phyloP scores from a whole-genome alignment of 2,797 vertebrate species.

The Ctenosaura bakeri region DNA sequence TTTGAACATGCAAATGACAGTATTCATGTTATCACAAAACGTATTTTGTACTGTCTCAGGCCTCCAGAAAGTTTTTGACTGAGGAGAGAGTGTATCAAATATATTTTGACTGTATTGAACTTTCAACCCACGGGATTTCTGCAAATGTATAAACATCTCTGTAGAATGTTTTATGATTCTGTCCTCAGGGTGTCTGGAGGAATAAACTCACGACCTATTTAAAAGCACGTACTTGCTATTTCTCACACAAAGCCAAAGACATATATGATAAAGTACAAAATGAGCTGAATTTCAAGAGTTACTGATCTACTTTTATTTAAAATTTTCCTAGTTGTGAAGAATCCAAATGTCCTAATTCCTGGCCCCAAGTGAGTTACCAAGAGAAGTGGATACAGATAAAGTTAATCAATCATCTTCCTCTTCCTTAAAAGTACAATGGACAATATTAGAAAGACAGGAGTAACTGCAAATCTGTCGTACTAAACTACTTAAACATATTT shows the following conservation, averaged over 20 bases:
- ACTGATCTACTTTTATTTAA: neutral
- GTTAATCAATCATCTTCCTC: neutral
- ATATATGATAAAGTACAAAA: neutral
- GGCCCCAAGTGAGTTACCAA: neutral
- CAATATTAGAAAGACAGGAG: neutral
- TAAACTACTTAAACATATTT: neutral
- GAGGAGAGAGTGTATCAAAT: neutral
- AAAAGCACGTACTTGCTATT: constrained; percentile 27
- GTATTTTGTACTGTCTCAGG: constrained; percentile 37
- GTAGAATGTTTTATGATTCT: neutral
- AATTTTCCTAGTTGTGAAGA: constrained; percentile 41
- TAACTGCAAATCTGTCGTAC: neutral
- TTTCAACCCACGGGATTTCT: constrained; percentile 11
- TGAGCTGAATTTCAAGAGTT: too few relatives aligned
- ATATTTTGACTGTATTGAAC: neutral
- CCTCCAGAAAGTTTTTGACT: constrained; percentile 38
- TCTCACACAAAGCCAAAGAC: neutral
- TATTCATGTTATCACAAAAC: constrained; percentile 40
- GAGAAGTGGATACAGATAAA: neutral
- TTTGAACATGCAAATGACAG: constrained; percentile 36
- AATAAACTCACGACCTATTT: constrained; percentile 19
- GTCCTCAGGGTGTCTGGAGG: neutral
- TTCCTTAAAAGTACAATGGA: neutral
- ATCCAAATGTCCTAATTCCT: neutral
- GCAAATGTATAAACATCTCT: constrained; percentile 2